Percentiles rank a stretch among this genome's conserved stretches.
These are phyloP conservation scores for Phrynocephalus guinanensis DNA, from an alignment of 2,797 vertebrate species.

Conservation along the genomic window DNA sequence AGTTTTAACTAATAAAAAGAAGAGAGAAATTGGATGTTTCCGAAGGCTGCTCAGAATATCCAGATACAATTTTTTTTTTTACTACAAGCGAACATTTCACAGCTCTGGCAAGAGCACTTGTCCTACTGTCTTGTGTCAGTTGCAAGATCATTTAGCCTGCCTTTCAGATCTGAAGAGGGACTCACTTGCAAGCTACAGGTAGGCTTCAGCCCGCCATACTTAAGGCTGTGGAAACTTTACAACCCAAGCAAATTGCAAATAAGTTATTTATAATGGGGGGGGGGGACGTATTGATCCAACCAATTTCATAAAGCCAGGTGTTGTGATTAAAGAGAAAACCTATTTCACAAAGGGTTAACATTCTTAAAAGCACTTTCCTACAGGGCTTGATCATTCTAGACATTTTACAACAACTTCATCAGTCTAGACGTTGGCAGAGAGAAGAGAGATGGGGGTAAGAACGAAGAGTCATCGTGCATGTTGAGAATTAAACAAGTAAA, in stretches of 20 bases:
- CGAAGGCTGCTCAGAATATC: conserved; percentile 71
- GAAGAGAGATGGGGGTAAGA: conserved; percentile 49
- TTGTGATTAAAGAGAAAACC: conserved; percentile 27
- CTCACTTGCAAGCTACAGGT: conserved; percentile 78
- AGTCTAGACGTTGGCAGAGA: conserved; percentile 35
- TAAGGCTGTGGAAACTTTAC: conserved; percentile 8
- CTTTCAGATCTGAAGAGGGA: conserved; percentile 45
- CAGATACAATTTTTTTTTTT: conserved; percentile 38
- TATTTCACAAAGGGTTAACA: conserved; percentile 62
- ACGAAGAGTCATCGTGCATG: conserved; percentile 44
- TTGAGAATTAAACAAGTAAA: conserved; percentile 72
- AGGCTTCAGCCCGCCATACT: conserved; percentile 69
- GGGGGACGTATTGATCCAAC: not conserved
- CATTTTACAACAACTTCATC: conserved; percentile 56
- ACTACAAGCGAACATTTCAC: conserved; percentile 25
- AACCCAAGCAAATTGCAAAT: conserved; percentile 30
- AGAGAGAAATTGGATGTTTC: conserved; percentile 71
- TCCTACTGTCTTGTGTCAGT: conserved; percentile 50
- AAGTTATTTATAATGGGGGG: conserved; percentile 31
- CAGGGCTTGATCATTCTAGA: conserved; percentile 26
- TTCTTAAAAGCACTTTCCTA: not conserved
- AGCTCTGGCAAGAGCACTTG: conserved; percentile 39
- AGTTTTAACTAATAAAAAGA: conserved; percentile 72
- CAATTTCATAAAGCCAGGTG: not conserved
- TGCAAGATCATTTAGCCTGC: conserved; percentile 53